Conservation (phyloP, 64 coral and sea anemone species). For the Montipora capricornis region DNA sequence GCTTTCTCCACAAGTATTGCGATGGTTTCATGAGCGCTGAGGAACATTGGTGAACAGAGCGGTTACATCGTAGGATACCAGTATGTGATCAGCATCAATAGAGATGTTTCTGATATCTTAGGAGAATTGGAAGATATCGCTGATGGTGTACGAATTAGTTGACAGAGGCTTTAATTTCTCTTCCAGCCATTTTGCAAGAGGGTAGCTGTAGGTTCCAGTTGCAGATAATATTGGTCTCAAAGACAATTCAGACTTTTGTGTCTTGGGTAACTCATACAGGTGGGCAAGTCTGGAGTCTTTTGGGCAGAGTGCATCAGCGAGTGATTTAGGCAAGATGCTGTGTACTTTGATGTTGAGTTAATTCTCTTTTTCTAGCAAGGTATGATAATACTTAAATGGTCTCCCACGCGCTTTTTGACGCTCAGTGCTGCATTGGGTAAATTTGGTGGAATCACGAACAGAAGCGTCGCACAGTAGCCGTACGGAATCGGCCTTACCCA, state of each 20-base stretch:
- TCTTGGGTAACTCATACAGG: conserved; percentile 4
- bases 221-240: too few species aligned
- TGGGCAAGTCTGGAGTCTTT: conserved; percentile 12
- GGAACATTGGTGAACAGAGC: conserved; percentile 15
- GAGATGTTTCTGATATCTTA: neutral
- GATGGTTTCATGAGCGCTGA: neutral
- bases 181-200: too few species aligned
- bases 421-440: too few species aligned
- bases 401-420: too few species aligned
- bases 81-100: neutral
- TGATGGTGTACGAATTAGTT: neutral
- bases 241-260: neutral
- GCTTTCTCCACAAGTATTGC: too few species aligned
- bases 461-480: neutral
- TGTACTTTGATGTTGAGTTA: neutral
- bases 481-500: neutral
- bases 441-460: neutral
- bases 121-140: neutral
- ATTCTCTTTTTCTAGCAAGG: too few species aligned
- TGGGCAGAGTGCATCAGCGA: too few species aligned
- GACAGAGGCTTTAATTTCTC: neutral
- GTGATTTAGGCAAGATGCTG: neutral
- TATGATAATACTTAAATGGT: too few species aligned
- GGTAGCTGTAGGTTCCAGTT: too few species aligned
- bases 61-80: neutral